Conservation (phyloP, 2,113 vertebrate genomes). For the Stomatorhinus ivindoensis region DNA sequence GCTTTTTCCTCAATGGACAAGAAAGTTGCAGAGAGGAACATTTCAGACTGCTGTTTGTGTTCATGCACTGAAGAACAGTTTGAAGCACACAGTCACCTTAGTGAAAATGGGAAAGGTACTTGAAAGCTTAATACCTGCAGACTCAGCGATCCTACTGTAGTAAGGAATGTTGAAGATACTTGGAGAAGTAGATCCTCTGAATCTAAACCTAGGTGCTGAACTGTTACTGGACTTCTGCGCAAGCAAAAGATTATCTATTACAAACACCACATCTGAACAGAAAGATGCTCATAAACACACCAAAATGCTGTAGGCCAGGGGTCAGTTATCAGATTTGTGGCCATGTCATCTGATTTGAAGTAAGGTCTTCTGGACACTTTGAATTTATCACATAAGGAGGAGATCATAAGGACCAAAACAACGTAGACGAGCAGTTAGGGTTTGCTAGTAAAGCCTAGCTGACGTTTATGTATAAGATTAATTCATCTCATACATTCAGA, state of each 20-base stretch:
- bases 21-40: background rate
- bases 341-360: background rate
- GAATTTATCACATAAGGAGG: background rate
- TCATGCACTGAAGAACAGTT: background rate
- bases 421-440: background rate
- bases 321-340: background rate
- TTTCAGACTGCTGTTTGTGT: background rate
- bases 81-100: background rate
- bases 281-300: background rate
- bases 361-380: background rate
- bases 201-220: background rate
- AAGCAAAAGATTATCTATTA: background rate
- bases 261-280: background rate
- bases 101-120: background rate
- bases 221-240: background rate
- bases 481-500: background rate
- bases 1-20: background rate
- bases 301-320: background rate
- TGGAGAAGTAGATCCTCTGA: background rate
- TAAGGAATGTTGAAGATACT: background rate
- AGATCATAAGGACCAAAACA: background rate
- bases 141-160: background rate
- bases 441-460: background rate
- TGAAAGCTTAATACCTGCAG: background rate
- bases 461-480: background rate